Evolutionary conservation across 2,888 invertebrate species (phyloP).

Genomic region (Leistus spinibarbis): DNA sequence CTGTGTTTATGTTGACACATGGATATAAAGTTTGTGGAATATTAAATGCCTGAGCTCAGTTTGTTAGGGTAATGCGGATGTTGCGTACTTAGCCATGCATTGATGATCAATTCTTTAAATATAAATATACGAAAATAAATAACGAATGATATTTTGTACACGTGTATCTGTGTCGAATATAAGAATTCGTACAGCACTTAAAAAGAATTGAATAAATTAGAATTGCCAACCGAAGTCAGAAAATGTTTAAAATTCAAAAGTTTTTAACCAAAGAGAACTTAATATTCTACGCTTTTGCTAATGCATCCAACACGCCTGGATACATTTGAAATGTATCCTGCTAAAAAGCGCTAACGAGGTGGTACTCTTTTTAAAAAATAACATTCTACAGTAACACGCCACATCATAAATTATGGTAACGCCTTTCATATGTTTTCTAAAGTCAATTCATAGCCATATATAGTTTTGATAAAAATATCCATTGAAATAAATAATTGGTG

Average conservation of each 20-base stretch:
- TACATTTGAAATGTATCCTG: constrained; percentile 9
- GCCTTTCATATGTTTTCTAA: not conserved
- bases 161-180: not conserved
- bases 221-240: not conserved
- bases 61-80: too few species aligned
- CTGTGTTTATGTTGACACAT: too few species aligned
- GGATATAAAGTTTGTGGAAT: too few species aligned
- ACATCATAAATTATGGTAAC: not conserved
- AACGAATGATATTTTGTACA: not conserved
- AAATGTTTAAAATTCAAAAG: not conserved
- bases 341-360: constrained; percentile 8
- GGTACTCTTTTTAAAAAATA: constrained; percentile 4
- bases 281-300: constrained; percentile 5
- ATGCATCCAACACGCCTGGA: not conserved
- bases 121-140: too few species aligned
- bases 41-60: too few species aligned
- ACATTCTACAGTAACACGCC: not conserved
- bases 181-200: not conserved
- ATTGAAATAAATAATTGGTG: not conserved
- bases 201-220: not conserved
- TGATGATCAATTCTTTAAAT: too few species aligned
- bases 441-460: not conserved
- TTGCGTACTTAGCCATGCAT: too few species aligned
- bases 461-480: not conserved
- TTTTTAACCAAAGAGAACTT: not conserved